phyloP scores from a whole-genome alignment of 2,797 vertebrate species.

The Odontamblyopus rebecca region DNA sequence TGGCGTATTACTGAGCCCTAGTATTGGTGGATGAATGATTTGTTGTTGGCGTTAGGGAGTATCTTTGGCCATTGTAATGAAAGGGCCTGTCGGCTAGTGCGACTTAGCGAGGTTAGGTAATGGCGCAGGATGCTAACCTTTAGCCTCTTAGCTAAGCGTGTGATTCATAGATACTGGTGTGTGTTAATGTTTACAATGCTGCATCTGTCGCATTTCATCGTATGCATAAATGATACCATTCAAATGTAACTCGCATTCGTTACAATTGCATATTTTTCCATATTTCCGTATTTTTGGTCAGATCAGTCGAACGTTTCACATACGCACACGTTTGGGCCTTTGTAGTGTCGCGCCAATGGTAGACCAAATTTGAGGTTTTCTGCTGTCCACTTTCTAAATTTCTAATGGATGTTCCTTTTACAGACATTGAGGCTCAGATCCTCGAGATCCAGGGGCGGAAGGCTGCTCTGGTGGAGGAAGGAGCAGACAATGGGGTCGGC shows the following conservation, averaged over 20 bases:
- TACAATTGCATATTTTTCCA: no score
- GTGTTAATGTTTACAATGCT: background rate
- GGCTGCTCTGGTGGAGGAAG: conserved; percentile 88
- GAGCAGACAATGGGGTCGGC: conserved; percentile 88
- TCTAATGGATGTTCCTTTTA: background rate
- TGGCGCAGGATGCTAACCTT: conserved; percentile 63
- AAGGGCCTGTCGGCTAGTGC: conserved; percentile 28
- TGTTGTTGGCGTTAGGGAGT: background rate
- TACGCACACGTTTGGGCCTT: background rate
- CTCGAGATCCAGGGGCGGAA: conserved; percentile 98
- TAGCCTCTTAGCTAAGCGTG: conserved; percentile 19
- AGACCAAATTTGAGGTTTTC: background rate
- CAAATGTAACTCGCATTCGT: background rate
- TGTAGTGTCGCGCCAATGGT: background rate
- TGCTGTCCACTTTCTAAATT: background rate
- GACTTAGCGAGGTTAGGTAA: conserved; percentile 71
- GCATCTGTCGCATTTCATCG: background rate
- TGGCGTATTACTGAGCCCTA: no score
- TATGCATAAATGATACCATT: background rate
- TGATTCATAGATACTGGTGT: background rate
- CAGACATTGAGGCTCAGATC: conserved; percentile 94
- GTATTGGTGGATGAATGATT: background rate
- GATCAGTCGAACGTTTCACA: background rate
- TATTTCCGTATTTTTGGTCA: background rate
- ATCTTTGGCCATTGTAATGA: background rate